A percentile compares a stretch with the other conserved stretches of the same genome.
Conservation (phyloP, 2,797 vertebrate species). For the Phataginus tricuspis region DNA sequence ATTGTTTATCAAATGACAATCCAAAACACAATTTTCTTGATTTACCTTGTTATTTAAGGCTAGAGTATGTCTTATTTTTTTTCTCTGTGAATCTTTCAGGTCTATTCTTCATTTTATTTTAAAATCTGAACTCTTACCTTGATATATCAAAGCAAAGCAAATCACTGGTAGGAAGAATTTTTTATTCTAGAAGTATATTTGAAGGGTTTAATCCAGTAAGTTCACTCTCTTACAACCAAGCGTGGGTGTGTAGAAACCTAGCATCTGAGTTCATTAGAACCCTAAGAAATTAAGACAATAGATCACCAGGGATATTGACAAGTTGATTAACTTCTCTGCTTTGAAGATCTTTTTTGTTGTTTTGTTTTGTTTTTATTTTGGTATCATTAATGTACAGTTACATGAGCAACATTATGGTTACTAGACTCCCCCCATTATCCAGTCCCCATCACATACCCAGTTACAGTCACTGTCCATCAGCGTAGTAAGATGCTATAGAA, state of each 20-base stretch:
- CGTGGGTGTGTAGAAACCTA: not conserved
- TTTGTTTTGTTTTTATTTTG: no score
- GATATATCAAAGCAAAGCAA: not conserved
- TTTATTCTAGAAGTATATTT: not conserved
- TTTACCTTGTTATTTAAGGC: not conserved
- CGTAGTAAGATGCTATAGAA: no score
- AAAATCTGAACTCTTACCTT: not conserved
- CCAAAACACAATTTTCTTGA: not conserved
- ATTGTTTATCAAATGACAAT: not conserved
- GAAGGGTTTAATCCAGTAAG: not conserved
- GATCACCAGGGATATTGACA: not conserved
- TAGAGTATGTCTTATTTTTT: not conserved
- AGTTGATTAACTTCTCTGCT: not conserved
- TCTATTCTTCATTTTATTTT: constrained; percentile 5
- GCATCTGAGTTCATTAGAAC: not conserved
- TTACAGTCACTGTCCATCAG: no score
- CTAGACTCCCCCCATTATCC: no score
- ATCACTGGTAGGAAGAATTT: not conserved
- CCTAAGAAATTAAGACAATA: not conserved
- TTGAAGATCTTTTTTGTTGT: not conserved
- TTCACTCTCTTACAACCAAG: not conserved
- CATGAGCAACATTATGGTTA: no score
- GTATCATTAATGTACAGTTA: no score
- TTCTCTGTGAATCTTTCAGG: not conserved
- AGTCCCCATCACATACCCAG: no score